A percentile compares a stretch with the other conserved stretches of the same genome.
phyloP scores from a whole-genome alignment of 2,797 vertebrate species.

The Decapterus maruadsi region DNA sequence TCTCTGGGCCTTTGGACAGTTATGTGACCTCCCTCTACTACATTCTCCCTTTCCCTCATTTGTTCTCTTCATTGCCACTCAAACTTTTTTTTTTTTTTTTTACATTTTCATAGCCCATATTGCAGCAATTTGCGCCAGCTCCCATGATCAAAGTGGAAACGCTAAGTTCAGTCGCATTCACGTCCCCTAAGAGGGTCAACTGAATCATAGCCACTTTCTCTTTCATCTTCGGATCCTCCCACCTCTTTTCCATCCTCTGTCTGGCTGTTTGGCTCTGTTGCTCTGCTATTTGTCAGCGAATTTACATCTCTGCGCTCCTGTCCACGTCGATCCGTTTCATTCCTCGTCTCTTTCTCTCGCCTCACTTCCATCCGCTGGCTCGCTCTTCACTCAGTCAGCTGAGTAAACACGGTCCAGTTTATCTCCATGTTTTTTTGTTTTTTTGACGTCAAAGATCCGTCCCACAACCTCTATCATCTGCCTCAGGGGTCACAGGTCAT shows the following conservation, averaged over 20 bases:
- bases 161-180: constrained; percentile 38
- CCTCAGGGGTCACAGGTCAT: constrained; percentile 61
- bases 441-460: constrained; percentile 65
- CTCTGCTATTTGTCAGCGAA: constrained; percentile 28
- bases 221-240: constrained; percentile 57
- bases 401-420: constrained; percentile 66
- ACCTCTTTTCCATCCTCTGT: constrained; percentile 29
- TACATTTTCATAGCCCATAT: constrained; percentile 44
- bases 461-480: constrained; percentile 66
- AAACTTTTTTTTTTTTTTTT: constrained; percentile 14
- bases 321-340: constrained; percentile 10
- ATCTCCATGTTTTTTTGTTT: constrained; percentile 23
- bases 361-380: constrained; percentile 24
- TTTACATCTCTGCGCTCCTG: constrained; percentile 22
- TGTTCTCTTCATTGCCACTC: constrained; percentile 8
- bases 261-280: constrained; percentile 11
- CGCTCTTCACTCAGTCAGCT: constrained; percentile 56
- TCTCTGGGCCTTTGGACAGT: constrained; percentile 16
- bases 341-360: background rate
- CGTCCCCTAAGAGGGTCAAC: constrained; percentile 56
- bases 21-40: constrained; percentile 55
- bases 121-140: constrained; percentile 63
- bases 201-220: constrained; percentile 47
- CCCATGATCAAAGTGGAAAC: constrained; percentile 61
- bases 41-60: constrained; percentile 26